These are phyloP conservation scores for Atta cephalotes DNA, from an alignment of 1,140 invertebrate genomes.

Conservation along the genomic window DNA sequence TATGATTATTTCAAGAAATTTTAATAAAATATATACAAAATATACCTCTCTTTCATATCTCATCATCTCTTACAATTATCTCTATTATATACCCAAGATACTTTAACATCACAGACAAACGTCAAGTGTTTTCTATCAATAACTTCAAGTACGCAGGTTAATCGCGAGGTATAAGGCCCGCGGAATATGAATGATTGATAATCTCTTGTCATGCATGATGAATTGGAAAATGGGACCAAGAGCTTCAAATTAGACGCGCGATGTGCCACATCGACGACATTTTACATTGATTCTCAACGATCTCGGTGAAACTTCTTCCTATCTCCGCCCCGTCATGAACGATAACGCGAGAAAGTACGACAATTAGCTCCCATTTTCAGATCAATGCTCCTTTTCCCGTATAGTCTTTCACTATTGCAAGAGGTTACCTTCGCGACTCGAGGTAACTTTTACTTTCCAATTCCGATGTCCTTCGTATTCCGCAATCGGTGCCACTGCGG, in stretches of 20 bases:
- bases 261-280: constrained; percentile 20
- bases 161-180: background rate
- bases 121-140: constrained; percentile 26
- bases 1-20: background rate
- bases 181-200: constrained; percentile 7
- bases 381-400: constrained; percentile 56
- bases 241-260: background rate
- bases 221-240: constrained; percentile 35
- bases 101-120: background rate
- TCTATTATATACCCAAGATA: background rate
- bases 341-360: constrained; percentile 68
- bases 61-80: constrained; percentile 8
- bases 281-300: constrained; percentile 7
- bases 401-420: constrained; percentile 48
- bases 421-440: constrained; percentile 27
- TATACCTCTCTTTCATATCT: background rate
- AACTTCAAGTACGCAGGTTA: background rate
- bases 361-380: constrained; percentile 67
- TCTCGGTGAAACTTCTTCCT: constrained; percentile 41
- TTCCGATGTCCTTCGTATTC: constrained; percentile 52
- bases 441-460: constrained; percentile 70
- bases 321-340: constrained; percentile 18
- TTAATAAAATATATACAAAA: background rate
- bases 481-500: constrained; percentile 45
- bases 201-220: constrained; percentile 41